phyloP scores from a whole-genome alignment of 1,140 invertebrate species.

The Bradysia coprophila region DNA sequence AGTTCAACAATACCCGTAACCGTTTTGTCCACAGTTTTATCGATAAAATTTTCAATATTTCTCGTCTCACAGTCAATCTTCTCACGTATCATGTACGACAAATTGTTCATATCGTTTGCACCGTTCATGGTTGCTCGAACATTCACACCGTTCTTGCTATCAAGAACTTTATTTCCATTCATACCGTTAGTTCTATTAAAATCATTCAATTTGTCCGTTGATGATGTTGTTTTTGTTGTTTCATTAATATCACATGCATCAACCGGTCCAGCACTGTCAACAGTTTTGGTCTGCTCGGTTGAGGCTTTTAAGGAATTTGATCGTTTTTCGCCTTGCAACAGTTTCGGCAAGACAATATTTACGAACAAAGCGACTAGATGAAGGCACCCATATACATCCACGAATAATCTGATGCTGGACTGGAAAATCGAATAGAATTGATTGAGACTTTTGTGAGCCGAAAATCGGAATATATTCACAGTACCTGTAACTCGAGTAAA shows the following conservation, averaged over 20 bases:
- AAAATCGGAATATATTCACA: no score
- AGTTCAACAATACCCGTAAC: conserved; percentile 23
- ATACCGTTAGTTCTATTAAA: conserved; percentile 2
- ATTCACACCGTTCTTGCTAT: not conserved
- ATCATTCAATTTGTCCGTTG: conserved; percentile 1
- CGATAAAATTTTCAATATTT: conserved; percentile 25
- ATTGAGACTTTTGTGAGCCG: no score
- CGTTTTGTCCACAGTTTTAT: conserved; percentile 23
- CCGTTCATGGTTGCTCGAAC: not conserved
- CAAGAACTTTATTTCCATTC: not conserved
- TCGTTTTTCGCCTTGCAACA: conserved; percentile 16
- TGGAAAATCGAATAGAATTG: conserved; percentile 11
- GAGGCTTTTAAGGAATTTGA: not conserved
- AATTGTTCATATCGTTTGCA: not conserved
- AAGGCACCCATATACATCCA: conserved; percentile 41
- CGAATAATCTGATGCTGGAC: conserved; percentile 40
- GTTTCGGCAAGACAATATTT: conserved; percentile 29
- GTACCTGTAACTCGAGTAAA: conserved; percentile 56
- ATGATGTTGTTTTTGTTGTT: not conserved
- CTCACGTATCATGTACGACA: conserved; percentile 21
- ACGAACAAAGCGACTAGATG: conserved; percentile 33
- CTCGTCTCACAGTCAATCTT: conserved; percentile 22
- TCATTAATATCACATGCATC: not conserved
- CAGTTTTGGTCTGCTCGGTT: not conserved
- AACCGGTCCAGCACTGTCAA: conserved; percentile 1